phyloP scores from a whole-genome alignment of 2,888 invertebrate species.

The Cantharis rustica region DNA sequence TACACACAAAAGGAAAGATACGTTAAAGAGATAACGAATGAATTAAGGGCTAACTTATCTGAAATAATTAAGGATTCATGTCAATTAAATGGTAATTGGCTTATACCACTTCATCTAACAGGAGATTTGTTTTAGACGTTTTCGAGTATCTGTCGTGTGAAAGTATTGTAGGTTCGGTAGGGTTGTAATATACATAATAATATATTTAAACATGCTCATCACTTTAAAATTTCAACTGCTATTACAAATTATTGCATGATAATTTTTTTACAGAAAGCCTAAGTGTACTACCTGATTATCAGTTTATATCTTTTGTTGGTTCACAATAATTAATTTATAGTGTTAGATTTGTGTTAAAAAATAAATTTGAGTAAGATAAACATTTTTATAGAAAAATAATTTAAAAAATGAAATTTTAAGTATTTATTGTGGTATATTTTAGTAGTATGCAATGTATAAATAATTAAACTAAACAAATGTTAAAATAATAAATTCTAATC shows the following conservation, averaged over 20 bases:
- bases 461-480: no score
- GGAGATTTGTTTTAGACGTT: not conserved
- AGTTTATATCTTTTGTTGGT: not conserved
- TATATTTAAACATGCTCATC: no score
- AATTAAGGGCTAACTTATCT: not conserved
- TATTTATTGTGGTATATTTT: no score
- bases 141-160: not conserved
- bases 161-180: not conserved
- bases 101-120: not conserved
- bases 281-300: not conserved
- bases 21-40: not conserved
- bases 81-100: not conserved
- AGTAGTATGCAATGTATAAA: no score
- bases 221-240: not conserved
- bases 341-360: no score
- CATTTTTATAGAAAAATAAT: no score
- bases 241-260: not conserved
- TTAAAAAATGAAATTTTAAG: no score
- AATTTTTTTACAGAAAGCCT: not conserved
- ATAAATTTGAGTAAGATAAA: not conserved
- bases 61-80: slow-evolving; percentile 7
- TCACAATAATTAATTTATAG: not conserved
- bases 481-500: no score
- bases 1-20: not conserved
- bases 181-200: no score